These are phyloP conservation scores for Microtus montanus DNA, from an alignment of 2,113 vertebrate genomes.

Conservation along the genomic window DNA sequence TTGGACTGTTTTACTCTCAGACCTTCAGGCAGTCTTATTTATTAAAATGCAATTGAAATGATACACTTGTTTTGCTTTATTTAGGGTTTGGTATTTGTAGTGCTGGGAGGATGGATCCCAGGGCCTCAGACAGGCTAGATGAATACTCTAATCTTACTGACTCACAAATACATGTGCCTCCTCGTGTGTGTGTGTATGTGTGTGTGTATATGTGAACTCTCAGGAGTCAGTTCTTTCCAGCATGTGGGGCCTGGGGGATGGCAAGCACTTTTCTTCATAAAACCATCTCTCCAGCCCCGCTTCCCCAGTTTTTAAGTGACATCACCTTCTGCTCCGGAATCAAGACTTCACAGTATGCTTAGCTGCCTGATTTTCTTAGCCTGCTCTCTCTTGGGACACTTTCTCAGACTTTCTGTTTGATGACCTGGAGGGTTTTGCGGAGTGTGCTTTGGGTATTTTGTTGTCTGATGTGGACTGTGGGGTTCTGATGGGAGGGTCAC, in stretches of 20 bases:
- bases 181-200: background rate
- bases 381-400: background rate
- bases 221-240: background rate
- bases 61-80: no score
- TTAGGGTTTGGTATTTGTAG: background rate
- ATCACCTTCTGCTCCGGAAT: background rate
- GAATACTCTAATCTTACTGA: background rate
- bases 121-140: background rate
- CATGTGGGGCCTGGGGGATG: background rate
- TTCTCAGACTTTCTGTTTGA: background rate
- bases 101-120: background rate
- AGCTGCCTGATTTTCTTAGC: background rate
- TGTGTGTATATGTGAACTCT: background rate
- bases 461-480: background rate
- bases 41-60: no score
- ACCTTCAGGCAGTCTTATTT: no score
- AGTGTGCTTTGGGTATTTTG: no score
- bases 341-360: background rate
- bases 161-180: background rate
- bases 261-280: background rate
- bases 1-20: no score
- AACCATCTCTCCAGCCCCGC: background rate
- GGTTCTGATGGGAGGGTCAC: background rate
- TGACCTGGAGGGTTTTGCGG: background rate
- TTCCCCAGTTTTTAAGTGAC: conserved; percentile 1